Base-by-base conservation (phyloP, 2,888 invertebrate species). In the Eilema caniola region DNA sequence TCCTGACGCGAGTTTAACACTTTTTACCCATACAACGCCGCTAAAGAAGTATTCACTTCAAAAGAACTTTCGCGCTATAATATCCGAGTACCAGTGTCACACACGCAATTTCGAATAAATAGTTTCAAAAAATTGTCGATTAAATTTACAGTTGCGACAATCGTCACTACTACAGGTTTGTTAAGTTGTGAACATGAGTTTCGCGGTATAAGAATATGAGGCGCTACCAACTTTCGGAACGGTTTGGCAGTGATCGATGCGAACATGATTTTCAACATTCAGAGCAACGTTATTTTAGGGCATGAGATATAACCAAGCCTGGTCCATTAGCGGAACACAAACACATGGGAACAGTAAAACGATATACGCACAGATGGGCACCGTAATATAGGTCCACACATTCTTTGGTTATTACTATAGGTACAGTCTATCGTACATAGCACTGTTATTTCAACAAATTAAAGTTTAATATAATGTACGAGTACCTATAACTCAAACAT, bases 251-350 rank as follows among this genome's bases (percentile, higher is more conserved):
- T 53, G 53, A 53, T 53, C 53, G 53, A 53, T n/a, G 53, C 5
- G 47, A 47, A 20, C 47, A 53, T n/a, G 53, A n/a, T 53, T 53
- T 53, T 53, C 53, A 53, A 53, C n/a, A 53, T 53, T 53, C 53
- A 53, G 53, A 53, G 8, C n/a, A 53, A 53, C 8, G 53, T n/a
- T n/a, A 53, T 53, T 53, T 10, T 20, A 53, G 20, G 47, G 4
- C 47, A 47, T 20, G 47, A 47, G 41, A 41, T 41, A 41, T 41
- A 41, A 41, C 14, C 41, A 41, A 41, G 20, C 7, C 20, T 20
- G 20, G 47, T 47, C 47, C 47, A 47, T 47, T 47, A 20, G 16
- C 47, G 53, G 20, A 47, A 37, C 33, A 37, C 4, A 37, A 37
- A 47, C 47, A 20, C n/a, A 53, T 53, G 53, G 53, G 47, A 41